Evolutionary conservation across 2,797 vertebrate genomes (phyloP).

Genomic region (Passerculus sandwichensis): DNA sequence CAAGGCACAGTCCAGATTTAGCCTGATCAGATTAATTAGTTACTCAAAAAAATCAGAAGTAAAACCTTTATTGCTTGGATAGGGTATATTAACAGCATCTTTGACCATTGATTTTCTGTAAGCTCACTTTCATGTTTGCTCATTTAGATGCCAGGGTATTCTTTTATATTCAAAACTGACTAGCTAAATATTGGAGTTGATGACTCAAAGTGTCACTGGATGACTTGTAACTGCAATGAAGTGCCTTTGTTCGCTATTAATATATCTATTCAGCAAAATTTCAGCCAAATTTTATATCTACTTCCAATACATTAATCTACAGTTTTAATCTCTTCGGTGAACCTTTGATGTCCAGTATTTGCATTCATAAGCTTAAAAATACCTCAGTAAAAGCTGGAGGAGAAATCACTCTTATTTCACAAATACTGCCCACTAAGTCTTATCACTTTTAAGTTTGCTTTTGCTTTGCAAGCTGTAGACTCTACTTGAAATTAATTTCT

Average conservation of each 20-base stretch:
- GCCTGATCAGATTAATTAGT: neutral
- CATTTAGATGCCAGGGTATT: neutral
- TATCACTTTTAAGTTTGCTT: neutral
- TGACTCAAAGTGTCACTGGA: neutral
- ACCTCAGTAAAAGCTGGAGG: neutral
- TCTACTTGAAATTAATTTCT: neutral
- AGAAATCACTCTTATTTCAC: neutral
- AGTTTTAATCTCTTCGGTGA: neutral
- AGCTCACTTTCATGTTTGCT: neutral
- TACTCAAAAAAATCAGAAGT: neutral
- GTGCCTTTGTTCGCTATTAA: neutral
- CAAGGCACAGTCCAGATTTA: neutral
- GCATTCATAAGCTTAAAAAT: neutral
- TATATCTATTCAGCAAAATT: neutral
- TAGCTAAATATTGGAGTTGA: neutral
- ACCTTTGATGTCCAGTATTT: neutral
- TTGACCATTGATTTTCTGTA: neutral
- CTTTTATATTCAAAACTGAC: neutral
- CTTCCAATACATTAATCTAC: neutral
- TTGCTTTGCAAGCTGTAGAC: neutral
- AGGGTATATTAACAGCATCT: neutral
- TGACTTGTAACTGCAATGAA: neutral
- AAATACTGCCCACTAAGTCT: neutral
- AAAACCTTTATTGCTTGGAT: neutral
- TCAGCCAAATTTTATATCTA: neutral